Conservation (phyloP, 2,797 vertebrate genomes). For the Tarsius wallacei region DNA sequence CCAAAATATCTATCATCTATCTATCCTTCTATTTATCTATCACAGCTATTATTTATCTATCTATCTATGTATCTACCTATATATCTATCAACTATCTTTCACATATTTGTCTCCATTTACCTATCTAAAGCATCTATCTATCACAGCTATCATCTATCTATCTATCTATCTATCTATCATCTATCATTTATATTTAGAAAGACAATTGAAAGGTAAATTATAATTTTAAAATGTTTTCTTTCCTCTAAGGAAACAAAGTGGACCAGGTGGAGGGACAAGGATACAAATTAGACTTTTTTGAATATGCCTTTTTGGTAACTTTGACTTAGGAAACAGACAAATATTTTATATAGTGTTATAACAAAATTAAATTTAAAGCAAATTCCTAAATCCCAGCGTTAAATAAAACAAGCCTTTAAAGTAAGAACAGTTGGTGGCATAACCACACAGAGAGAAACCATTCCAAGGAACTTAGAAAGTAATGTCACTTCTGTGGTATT, state of each 20-base stretch:
- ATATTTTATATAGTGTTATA: not conserved
- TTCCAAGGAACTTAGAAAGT: not conserved
- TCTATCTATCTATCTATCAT: too few species aligned
- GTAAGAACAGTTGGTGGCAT: not conserved
- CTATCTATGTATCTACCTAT: too few species aligned
- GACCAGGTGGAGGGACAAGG: not conserved
- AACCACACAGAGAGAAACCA: not conserved
- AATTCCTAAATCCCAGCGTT: not conserved
- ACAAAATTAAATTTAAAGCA: not conserved
- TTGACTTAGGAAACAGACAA: not conserved
- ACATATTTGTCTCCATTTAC: too few species aligned
- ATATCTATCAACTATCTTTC: too few species aligned
- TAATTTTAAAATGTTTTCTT: not conserved
- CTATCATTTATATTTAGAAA: not conserved
- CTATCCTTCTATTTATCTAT: too few species aligned
- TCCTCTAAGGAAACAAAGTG: not conserved
- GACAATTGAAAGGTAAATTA: not conserved
- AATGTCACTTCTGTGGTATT: rapidly evolving
- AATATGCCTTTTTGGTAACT: rapidly evolving
- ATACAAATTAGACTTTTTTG: not conserved
- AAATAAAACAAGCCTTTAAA: not conserved
- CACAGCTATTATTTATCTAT: too few species aligned
- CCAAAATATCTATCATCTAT: too few species aligned
- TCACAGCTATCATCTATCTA: not conserved
- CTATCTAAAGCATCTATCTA: too few species aligned